Percentiles rank a stretch among this genome's conserved stretches.
Evolutionary conservation across 1,140 invertebrate genomes (phyloP).

Genomic region (Leptoteleia sp.): DNA sequence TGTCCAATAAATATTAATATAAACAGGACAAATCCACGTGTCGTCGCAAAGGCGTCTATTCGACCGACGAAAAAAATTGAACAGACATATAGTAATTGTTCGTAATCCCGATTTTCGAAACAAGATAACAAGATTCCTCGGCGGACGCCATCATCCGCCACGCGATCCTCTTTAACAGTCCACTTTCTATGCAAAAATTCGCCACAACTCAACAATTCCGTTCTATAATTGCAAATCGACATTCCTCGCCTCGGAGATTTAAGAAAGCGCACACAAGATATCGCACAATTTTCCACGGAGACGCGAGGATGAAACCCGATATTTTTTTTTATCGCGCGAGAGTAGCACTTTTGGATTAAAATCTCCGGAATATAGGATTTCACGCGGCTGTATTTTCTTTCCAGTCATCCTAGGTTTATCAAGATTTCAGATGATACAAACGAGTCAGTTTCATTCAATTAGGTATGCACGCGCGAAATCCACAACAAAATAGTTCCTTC

Average conservation of each 20-base stretch:
- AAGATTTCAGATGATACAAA: constrained; percentile 47
- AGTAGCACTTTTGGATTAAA: constrained; percentile 53
- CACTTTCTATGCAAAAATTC: constrained; percentile 44
- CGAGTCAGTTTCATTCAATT: constrained; percentile 49
- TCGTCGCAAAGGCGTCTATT: too few species aligned
- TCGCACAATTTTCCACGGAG: constrained; percentile 30
- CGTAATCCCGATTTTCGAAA: constrained; percentile 11
- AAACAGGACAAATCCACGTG: too few species aligned
- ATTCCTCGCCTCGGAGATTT: constrained; percentile 17
- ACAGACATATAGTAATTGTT: constrained; percentile 14
- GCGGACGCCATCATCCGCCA: constrained; percentile 1
- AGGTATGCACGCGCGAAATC: constrained; percentile 27
- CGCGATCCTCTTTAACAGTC: constrained; percentile 1
- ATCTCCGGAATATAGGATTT: constrained; percentile 58
- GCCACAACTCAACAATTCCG: constrained; percentile 11
- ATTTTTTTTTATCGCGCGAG: constrained; percentile 34
- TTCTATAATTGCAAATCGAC: constrained; percentile 37
- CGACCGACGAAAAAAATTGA: too few species aligned
- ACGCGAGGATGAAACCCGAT: constrained; percentile 29
- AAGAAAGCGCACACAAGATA: constrained; percentile 38
- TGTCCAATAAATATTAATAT: too few species aligned
- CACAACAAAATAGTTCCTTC: constrained; percentile 9
- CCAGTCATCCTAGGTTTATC: constrained; percentile 31
- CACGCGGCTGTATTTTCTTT: constrained; percentile 35
- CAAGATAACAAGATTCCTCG: constrained; percentile 19